Evolutionary conservation across 2,888 invertebrate species (phyloP), one percentile per base, ranked within the genome.

Genomic region (Drosophila ezoana): DNA sequence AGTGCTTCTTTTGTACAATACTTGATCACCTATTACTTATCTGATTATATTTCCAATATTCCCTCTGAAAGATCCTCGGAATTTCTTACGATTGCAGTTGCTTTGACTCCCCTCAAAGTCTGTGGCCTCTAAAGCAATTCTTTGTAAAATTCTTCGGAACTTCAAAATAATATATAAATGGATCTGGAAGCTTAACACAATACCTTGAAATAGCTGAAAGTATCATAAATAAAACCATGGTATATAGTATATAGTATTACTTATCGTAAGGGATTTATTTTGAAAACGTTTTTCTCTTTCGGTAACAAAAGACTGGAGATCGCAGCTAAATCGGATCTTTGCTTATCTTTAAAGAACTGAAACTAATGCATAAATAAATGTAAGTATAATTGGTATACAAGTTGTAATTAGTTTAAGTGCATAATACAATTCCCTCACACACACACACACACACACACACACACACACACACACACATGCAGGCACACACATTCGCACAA

Each of bases 281-380:
- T 56, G 28, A 57, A 74, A 20, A 48, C 20, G 9, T 54, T 8
- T 28, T 28, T 73, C 40, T 49, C 45, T 74, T 73, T 28, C 41
- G 52, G 20, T 73, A 73, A 63, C 66, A 73, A 73, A 72, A 67
- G 62, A 66, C 43, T 59, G 63, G 51, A 65, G 64, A 72, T 65
- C 61, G 63, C 69, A 64, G 45, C 43, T 45, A 62, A 56, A 57
- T 74, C 13, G 60, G 56, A 64, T 75, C 60, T 60, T 63, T 57
- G 44, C 62, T 78, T 68, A 48, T 32, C 20, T 49, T 38, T 64
- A 64, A 49, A 51, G 52, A 62, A 66, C 52, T 38, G 28, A 81
- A 60, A 45, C 68, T 52, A 49, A 71, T 67, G 62, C 54, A 66
- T 72, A 81, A 72, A 84, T 80, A 81, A 56, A 44, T 74, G 49